Percentiles rank a stretch among this genome's conserved stretches.
Conservation (phyloP, 2,888 invertebrate genomes). For the Epirrhoe alternata region DNA sequence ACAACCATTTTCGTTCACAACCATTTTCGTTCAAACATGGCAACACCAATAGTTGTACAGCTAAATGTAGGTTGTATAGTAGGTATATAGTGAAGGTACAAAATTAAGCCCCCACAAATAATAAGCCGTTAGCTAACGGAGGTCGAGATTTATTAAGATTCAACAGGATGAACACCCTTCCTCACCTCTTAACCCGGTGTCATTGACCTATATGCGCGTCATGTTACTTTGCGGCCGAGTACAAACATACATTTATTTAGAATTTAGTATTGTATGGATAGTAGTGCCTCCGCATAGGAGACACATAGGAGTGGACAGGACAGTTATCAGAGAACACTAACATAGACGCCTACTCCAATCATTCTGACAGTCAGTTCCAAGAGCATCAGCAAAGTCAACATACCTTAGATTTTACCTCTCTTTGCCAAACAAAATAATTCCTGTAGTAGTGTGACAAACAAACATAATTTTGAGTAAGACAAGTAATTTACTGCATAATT, state of each 20-base stretch:
- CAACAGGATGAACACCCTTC: slow-evolving; percentile 29
- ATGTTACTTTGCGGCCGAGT: neutral
- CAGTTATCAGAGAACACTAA: too few species aligned
- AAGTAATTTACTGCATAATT: slow-evolving; percentile 21
- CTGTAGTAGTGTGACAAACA: slow-evolving; percentile 11
- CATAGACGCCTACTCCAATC: neutral
- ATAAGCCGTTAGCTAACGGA: slow-evolving; percentile 30
- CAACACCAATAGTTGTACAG: neutral
- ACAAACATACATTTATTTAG: neutral
- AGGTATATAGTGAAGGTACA: neutral
- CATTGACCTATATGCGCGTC: slow-evolving; percentile 24
- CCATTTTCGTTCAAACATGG: neutral
- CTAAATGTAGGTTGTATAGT: neutral
- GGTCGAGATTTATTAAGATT: slow-evolving; percentile 28
- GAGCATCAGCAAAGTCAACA: neutral
- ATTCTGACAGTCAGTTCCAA: neutral
- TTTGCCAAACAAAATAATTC: slow-evolving; percentile 20
- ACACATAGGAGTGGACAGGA: too few species aligned
- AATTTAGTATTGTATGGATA: too few species aligned
- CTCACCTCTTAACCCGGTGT: slow-evolving; percentile 32
- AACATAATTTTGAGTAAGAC: slow-evolving; percentile 20
- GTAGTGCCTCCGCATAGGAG: too few species aligned
- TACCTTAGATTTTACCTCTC: slow-evolving; percentile 19
- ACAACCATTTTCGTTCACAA: too few species aligned
- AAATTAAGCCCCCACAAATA: slow-evolving; percentile 15